Evolutionary conservation across 2,888 invertebrate species (phyloP).

Genomic region (Elmis aenea): DNA sequence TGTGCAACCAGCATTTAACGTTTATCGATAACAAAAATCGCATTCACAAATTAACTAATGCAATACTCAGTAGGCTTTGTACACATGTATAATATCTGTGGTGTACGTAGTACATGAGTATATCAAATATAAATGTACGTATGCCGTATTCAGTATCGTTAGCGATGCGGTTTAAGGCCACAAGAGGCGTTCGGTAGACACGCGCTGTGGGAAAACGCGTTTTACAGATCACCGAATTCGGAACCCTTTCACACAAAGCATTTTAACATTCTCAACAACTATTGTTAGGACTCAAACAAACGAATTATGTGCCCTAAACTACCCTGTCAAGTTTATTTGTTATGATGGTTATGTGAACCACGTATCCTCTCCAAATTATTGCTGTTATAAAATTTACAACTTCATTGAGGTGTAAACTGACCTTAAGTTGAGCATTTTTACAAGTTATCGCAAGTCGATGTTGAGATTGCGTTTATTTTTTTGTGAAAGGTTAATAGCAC

Average conservation of each 20-base stretch:
- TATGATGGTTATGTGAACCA: conserved; percentile 24
- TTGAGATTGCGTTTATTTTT: conserved; percentile 5
- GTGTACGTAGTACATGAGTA: too few species aligned
- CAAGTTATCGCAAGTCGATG: conserved; percentile 6
- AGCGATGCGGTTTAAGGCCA: conserved; percentile 15
- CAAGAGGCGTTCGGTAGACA: conserved; percentile 16
- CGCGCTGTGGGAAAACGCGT: conserved; percentile 24
- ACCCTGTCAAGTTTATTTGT: conserved; percentile 22
- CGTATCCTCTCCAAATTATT: conserved; percentile 20
- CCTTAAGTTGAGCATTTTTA: conserved; percentile 8
- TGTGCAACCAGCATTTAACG: too few species aligned
- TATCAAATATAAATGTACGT: too few species aligned
- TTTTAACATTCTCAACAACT: conserved; percentile 11
- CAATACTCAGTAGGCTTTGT: too few species aligned
- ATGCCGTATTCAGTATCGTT: too few species aligned
- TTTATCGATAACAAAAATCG: too few species aligned
- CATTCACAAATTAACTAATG: too few species aligned
- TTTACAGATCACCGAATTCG: conserved; percentile 19
- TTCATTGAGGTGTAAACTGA: conserved; percentile 22
- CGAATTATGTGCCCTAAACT: conserved; percentile 14
- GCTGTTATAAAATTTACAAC: conserved; percentile 22
- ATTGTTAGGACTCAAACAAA: conserved; percentile 16
- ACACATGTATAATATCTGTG: too few species aligned
- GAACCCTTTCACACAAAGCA: conserved; percentile 2
- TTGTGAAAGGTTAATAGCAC: conserved; percentile 7